These are phyloP conservation scores for Xestobium rufovillosum DNA, from an alignment of 2,888 invertebrate species.

Conservation along the genomic window DNA sequence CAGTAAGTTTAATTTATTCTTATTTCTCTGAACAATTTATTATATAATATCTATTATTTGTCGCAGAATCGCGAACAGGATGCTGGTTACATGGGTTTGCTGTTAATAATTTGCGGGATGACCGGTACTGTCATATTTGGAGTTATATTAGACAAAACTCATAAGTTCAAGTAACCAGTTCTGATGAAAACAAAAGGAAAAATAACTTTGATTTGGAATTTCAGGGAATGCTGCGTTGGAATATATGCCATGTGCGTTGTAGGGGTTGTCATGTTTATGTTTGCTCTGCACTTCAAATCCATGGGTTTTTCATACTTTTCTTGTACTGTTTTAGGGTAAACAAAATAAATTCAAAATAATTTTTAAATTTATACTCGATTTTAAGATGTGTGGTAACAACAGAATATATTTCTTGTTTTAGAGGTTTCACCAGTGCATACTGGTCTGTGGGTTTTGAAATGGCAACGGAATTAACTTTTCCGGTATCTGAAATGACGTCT, in stretches of 20 bases:
- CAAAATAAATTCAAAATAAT: constrained; percentile 13
- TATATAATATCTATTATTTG: neutral
- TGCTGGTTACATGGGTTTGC: constrained; percentile 82
- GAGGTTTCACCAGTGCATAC: constrained; percentile 26
- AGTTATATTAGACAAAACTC: constrained; percentile 85
- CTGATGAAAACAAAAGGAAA: too few relatives aligned
- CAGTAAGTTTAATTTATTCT: constrained; percentile 48
- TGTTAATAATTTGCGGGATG: constrained; percentile 89
- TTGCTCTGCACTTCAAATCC: constrained; percentile 25
- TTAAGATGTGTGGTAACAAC: constrained; percentile 31
- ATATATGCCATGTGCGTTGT: too few relatives aligned
- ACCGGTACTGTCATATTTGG: constrained; percentile 84
- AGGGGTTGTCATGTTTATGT: constrained; percentile 24
- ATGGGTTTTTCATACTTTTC: constrained; percentile 27
- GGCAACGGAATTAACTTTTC: constrained; percentile 31
- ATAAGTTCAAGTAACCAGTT: constrained; percentile 78
- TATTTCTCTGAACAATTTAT: neutral
- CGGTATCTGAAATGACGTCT: constrained; percentile 30
- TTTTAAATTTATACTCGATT: constrained; percentile 29
- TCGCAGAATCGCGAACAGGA: constrained; percentile 56
- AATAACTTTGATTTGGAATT: too few relatives aligned
- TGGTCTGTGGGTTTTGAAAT: constrained; percentile 31
- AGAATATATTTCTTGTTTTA: constrained; percentile 30
- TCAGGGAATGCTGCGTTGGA: too few relatives aligned
- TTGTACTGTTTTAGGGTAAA: constrained; percentile 28